Evolutionary conservation across 2,113 vertebrate species (phyloP).

Genomic region (Leptosomus discolor): DNA sequence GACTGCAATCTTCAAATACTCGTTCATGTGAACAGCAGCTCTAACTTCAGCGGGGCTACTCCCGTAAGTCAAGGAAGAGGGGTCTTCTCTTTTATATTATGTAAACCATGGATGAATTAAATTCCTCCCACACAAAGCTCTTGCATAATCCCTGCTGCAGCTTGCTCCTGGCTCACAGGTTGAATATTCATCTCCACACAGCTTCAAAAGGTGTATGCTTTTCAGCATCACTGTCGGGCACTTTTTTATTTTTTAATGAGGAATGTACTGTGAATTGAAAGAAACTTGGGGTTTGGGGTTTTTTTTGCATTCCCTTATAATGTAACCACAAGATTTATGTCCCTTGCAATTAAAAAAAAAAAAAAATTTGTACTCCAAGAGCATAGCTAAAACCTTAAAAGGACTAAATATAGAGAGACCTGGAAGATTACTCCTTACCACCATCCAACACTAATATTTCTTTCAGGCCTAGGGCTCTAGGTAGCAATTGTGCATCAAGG

Average conservation of each 20-base stretch:
- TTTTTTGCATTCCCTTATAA: not conserved
- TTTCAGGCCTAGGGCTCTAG: not conserved
- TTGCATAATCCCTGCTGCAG: not conserved
- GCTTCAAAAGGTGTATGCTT: not conserved
- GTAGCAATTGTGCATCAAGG: not conserved
- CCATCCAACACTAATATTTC: not conserved
- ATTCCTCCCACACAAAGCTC: conserved; percentile 37
- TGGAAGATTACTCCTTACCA: conserved; percentile 7
- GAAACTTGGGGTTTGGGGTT: not conserved
- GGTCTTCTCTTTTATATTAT: conserved; percentile 19
- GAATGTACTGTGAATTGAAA: not conserved
- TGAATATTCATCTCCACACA: conserved; percentile 18
- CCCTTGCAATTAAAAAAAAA: conserved; percentile 41
- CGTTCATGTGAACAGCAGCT: not conserved
- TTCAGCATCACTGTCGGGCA: not conserved
- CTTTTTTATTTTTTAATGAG: not conserved
- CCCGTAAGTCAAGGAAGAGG: not conserved
- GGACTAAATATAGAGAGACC: conserved; percentile 4
- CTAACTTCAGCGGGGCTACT: not conserved
- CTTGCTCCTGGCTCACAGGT: not conserved
- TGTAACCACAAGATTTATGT: not conserved
- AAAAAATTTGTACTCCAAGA: not conserved
- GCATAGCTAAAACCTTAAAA: not conserved
- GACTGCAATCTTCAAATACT: not conserved
- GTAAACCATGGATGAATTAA: conserved; percentile 10